Base-by-base conservation (phyloP, 2,888 invertebrate species). In the Hirtodrosophila duncani region DNA sequence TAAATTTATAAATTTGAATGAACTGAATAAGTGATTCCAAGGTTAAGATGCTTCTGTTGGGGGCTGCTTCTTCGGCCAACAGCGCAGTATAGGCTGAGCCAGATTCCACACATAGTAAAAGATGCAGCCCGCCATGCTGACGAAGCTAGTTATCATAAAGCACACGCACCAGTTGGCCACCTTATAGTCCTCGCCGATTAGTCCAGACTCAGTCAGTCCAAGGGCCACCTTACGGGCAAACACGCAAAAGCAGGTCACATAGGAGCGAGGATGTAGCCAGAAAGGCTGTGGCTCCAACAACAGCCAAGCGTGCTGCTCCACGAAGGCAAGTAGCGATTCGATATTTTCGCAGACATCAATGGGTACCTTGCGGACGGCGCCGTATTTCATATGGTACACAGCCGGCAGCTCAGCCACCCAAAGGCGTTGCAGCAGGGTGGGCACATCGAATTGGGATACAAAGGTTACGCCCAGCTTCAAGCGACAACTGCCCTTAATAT, bases 241-340 rank as follows among this genome's bases (percentile, higher is more conserved):
- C 0, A 48, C 26, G 4, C 2, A 42, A 0, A 33, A 4, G 7
- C 20, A 18, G 0, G n/a, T 20, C 3, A 20, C 33, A 9, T 8
- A 20, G 7, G 44, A 44, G 3, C 17, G 34, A 1, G 53, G 56
- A 2, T 37, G 26, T 9, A 14, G 8, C 53, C 56, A 53, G 17
- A 31, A 33, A 1, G 11, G 4, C 11, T 36, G 1, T 1, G 20
- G 7, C 0, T 1, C 3, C 2, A 44, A 17, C 3, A 8, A 11
- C 1, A 2, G 3, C 52, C 44, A 52, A 4, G 26, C 20, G 2
- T 29, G 17, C 3, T 10, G 9, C 3, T 6, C 11, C 3, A 56
- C 2, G 3, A 56, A 2, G 9, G 18, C 8, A 3, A 8, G 23
- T 10, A 52, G n/a, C 1, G 33, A 10, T 1, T 17, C 2, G 1